Conservation (phyloP, 2,888 invertebrate genomes). For the Chrysina gloriosa region DNA sequence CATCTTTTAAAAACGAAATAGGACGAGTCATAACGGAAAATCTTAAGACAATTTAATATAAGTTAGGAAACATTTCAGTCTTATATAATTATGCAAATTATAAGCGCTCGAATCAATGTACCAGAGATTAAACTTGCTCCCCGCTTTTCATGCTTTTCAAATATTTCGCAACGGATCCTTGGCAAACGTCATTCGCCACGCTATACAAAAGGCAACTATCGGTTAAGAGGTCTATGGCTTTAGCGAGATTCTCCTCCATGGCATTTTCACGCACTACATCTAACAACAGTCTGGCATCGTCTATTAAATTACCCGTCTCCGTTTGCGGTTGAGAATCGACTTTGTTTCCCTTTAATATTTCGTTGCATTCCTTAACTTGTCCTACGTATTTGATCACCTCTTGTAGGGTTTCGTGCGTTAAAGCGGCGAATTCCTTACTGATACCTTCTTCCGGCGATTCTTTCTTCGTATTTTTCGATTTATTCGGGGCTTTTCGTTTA, state of each 20-base stretch:
- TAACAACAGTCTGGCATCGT: not conserved
- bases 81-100: slow-evolving; percentile 8
- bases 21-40: not conserved
- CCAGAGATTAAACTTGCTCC: slow-evolving; percentile 1
- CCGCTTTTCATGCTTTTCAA: slow-evolving; percentile 24
- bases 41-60: not conserved
- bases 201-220: slow-evolving; percentile 61
- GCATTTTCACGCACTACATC: not conserved
- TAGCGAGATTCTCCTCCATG: slow-evolving; percentile 37
- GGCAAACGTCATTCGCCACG: slow-evolving; percentile 57
- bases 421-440: slow-evolving; percentile 49
- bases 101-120: not conserved
- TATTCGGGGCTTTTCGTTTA: slow-evolving; percentile 45
- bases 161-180: slow-evolving; percentile 58
- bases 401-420: slow-evolving; percentile 53
- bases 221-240: slow-evolving; percentile 56
- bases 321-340: not conserved
- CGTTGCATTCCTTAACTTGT: slow-evolving; percentile 44
- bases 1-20: slow-evolving; percentile 15
- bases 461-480: slow-evolving; percentile 45
- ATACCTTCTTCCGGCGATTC: slow-evolving; percentile 48
- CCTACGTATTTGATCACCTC: slow-evolving; percentile 47
- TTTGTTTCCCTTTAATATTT: slow-evolving; percentile 14
- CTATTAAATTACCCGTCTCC: slow-evolving; percentile 16
- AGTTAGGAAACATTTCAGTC: slow-evolving; percentile 24